Conservation (phyloP, 2,113 vertebrate species). For the Tychaedon coryphoeus region DNA sequence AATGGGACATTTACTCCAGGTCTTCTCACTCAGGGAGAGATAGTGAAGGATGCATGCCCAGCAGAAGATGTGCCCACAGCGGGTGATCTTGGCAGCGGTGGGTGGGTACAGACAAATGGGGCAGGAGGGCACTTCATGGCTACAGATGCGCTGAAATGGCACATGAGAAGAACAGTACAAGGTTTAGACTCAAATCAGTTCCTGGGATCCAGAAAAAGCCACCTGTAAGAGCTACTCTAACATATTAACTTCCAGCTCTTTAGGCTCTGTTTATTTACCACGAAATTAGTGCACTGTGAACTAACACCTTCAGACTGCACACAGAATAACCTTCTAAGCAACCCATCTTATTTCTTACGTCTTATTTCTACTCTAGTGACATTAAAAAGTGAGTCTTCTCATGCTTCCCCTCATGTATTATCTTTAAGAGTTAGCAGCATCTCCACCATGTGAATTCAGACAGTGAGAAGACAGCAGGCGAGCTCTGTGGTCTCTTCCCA, state of each 20-base stretch:
- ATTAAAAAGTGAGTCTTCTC: not conserved
- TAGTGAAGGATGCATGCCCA: constrained; percentile 98
- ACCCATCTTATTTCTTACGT: not conserved
- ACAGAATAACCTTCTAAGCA: not conserved
- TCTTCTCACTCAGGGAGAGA: constrained; percentile 91
- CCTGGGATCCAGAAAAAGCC: not conserved
- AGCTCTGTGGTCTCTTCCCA: not conserved
- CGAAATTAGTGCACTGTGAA: not conserved
- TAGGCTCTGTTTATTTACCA: not conserved
- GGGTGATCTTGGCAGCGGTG: constrained; percentile 93
- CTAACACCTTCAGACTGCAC: not conserved
- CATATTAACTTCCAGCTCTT: not conserved
- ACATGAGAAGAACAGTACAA: not conserved
- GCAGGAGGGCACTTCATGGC: constrained; percentile 97
- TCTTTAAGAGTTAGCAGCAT: not conserved
- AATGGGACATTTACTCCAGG: constrained; percentile 97
- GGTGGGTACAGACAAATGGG: constrained; percentile 98
- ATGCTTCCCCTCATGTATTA: not conserved
- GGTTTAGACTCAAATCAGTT: not conserved
- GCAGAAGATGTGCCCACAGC: constrained; percentile 97
- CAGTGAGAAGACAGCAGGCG: not conserved
- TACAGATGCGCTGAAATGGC: constrained; percentile 87
- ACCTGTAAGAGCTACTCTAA: not conserved
- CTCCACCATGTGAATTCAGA: not conserved
- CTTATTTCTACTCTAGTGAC: not conserved